Base-by-base conservation (phyloP, 2,888 invertebrate species). In the Apantesis nais region DNA sequence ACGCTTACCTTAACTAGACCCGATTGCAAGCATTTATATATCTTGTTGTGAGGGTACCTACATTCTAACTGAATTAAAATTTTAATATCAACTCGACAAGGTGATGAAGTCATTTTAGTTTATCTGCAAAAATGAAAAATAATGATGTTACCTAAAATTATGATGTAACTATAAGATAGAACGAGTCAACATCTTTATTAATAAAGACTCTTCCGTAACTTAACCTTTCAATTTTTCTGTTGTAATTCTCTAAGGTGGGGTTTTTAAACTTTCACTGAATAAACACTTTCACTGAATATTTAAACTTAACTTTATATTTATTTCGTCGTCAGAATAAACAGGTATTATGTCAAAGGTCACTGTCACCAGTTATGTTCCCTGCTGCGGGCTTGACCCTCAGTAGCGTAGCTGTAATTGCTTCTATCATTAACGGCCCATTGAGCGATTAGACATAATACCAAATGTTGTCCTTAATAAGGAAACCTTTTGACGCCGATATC, bases 351-450 rank as follows among this genome's bases (percentile, higher is more conserved):
- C 66, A 58, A 74, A 78, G 79, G 81, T 81, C 74, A 78, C 73
- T 80, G 77, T 72, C 80, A 72, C 52, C 73, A 66, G 70, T 67
- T 74, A 68, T 74, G 73, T 73, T 72, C 67, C 70, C 74, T 74
- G 71, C 76, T 76, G 77, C 75, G 75, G 74, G 77, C 73, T 68
- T 74, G 78, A 75, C 78, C 81, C 83, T 83, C 71, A 71, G 71
- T 72, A 67, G 75, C 61, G 72, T 77, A 79, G 73, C 68, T 62
- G 73, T 83, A 85, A 86, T 85, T 84, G 85, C 75, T 78, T 78
- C 80, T 82, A 74, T 74, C 81, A 83, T 85, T 81, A 77, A 77
- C 74, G 74, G 76, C 74, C 74, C 69, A 77, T 75, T 78, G 76
- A 77, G 74, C 71, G 76, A 74, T 74, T 71, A 48, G 71, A 73